These are phyloP conservation scores for Hippopotamyrus pictus DNA, from an alignment of 2,797 vertebrate species.

Conservation along the genomic window DNA sequence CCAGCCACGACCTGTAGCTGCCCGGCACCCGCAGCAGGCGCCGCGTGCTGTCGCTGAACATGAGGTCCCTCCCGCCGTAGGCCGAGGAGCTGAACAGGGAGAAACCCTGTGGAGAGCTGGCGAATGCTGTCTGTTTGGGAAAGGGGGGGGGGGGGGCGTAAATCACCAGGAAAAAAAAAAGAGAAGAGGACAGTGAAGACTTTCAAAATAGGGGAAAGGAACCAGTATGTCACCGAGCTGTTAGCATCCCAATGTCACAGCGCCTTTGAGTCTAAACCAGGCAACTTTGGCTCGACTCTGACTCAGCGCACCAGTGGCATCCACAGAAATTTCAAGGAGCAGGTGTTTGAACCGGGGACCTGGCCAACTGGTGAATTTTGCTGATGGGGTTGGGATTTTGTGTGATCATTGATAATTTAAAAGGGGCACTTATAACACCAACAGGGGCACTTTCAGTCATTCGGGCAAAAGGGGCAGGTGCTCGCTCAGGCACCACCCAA, in stretches of 20 bases:
- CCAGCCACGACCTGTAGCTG: constrained; percentile 68
- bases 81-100: constrained; percentile 64
- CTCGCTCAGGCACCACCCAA: background rate
- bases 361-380: background rate
- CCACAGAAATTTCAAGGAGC: background rate
- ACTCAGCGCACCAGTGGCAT: background rate
- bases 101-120: constrained; percentile 59
- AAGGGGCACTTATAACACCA: background rate
- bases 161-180: background rate
- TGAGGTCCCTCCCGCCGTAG: constrained; percentile 60
- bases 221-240: background rate
- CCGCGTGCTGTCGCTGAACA: constrained; percentile 66
- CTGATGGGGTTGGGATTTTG: background rate
- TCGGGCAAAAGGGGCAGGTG: background rate
- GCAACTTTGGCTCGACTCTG: background rate
- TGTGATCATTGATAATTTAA: background rate
- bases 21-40: constrained; percentile 67
- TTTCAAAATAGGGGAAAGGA: background rate
- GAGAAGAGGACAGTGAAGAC: background rate
- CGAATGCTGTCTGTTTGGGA: constrained; percentile 57
- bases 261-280: background rate
- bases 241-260: background rate
- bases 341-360: background rate
- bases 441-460: background rate
- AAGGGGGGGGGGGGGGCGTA: constrained; percentile 6